Conservation (phyloP, 2,888 invertebrate species). For the Tachina fera region DNA sequence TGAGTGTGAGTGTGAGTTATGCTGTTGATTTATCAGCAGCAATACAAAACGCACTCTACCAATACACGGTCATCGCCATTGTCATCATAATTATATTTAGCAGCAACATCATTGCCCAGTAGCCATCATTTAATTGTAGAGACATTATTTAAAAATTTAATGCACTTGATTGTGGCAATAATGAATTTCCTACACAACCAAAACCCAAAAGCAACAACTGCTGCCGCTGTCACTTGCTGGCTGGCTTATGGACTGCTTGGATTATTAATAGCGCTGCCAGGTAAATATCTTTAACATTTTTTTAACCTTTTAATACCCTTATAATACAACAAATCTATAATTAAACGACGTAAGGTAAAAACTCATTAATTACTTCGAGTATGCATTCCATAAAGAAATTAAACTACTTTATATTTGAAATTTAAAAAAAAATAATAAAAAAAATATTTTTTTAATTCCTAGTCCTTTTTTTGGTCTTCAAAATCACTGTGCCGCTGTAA, state of each 20-base stretch:
- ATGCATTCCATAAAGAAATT: too few species aligned
- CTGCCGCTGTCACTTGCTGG: slow-evolving; percentile 69
- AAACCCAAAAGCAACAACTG: slow-evolving; percentile 61
- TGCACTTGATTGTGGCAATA: slow-evolving; percentile 68
- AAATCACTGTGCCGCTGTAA: not conserved
- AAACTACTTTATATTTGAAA: too few species aligned
- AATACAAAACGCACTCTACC: too few species aligned
- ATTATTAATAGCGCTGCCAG: slow-evolving; percentile 69
- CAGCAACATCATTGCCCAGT: slow-evolving; percentile 34
- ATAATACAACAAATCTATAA: not conserved
- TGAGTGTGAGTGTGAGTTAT: not conserved
- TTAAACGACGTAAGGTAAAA: not conserved
- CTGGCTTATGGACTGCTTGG: slow-evolving; percentile 70
- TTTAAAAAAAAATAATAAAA: too few species aligned
- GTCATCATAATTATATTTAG: slow-evolving; percentile 14
- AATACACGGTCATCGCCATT: not conserved
- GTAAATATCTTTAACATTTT: slow-evolving; percentile 39
- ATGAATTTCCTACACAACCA: slow-evolving; percentile 67
- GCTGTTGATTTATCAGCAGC: not conserved
- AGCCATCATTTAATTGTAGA: slow-evolving; percentile 30
- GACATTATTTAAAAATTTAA: slow-evolving; percentile 54
- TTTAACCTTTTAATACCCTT: not conserved
- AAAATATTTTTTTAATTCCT: too few species aligned
- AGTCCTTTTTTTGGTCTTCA: too few species aligned
- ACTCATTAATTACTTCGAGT: too few species aligned